Base-by-base conservation (phyloP, 2,888 invertebrate genomes). In the Alloplasta piceator region DNA sequence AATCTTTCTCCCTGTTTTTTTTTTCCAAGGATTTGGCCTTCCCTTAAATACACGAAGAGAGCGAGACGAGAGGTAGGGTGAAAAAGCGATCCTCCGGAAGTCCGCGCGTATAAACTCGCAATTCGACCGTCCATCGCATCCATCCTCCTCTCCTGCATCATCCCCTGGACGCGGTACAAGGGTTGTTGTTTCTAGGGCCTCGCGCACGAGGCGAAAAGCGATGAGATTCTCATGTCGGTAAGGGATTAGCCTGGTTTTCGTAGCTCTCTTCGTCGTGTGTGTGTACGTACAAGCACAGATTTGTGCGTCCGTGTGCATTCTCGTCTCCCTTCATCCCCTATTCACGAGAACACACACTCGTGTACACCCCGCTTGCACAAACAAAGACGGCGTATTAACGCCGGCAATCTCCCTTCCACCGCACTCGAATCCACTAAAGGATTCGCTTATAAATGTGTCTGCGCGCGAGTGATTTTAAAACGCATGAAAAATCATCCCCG, bases 211-310 rank as follows among this genome's bases (percentile, higher is more conserved):
- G 84, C 86, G 85, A 86, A 84, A 85, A 84, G 86, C 87, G 89
- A 90, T 90, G 90, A 88, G 89, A 83, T 90, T 90, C 89, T 86
- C 90, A 82, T 90, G 90, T 90, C 88, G 85, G 73, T 82, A 72
- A 76, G 80, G 88, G 89, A 89, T 89, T 90, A 81, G 78, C 78
- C 80, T 70, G 73, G 71, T 79, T 82, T 74, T 76, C 58, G 64
- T 66, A 72, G 52, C 67, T 26, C 26, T 3, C 26, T 71, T 76
- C 78, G 48, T 63, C 56, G 26, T 26, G 26, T 26, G 26, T 3
- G 26, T 26, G 26, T 26, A 26, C 3, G 3, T 26, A 26, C 3
- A 26, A 26, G 26, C 3, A 26, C 26, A 26, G 26, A 26, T 26
- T 26, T 26, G 26, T 26, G 26, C 3, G 26, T 26, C 1, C 26